These are phyloP conservation scores for Sphecodes monilicornis DNA, from an alignment of 2,888 invertebrate species.

Conservation along the genomic window DNA sequence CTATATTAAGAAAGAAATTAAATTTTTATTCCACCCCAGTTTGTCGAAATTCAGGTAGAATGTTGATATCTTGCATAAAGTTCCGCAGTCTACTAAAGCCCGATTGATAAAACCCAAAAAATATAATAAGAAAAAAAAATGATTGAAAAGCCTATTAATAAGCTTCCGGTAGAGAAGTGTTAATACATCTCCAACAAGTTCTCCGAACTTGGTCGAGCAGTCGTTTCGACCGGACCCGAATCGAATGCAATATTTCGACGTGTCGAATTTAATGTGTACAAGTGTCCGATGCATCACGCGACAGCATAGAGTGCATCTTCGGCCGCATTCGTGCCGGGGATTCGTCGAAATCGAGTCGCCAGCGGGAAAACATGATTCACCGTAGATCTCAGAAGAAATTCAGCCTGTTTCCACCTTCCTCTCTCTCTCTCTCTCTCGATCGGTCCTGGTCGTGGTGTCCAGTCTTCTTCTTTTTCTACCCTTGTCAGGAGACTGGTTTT, in stretches of 20 bases:
- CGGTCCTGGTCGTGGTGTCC: slow-evolving; percentile 17
- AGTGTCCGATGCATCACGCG: background rate
- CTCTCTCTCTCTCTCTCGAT: slow-evolving; percentile 40
- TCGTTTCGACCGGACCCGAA: no score
- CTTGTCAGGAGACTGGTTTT: slow-evolving; percentile 67
- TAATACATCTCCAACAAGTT: background rate
- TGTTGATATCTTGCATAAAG: no score
- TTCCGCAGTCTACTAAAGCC: no score
- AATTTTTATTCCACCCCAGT: no score
- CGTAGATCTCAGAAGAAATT: slow-evolving; percentile 56
- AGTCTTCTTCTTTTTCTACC: slow-evolving; percentile 55
- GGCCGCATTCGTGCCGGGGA: slow-evolving; percentile 17
- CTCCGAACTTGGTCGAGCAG: background rate
- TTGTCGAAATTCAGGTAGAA: no score
- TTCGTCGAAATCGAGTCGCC: slow-evolving; percentile 50
- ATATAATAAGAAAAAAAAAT: no score
- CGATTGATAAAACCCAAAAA: no score
- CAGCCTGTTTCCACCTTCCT: slow-evolving; percentile 43
- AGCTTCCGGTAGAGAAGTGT: no score
- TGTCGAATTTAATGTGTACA: slow-evolving; percentile 1
- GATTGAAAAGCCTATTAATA: no score
- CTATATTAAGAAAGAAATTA: no score
- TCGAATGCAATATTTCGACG: background rate
- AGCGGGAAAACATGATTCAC: slow-evolving; percentile 67
- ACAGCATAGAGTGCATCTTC: background rate